phyloP scores from a whole-genome alignment of 2,888 invertebrate genomes.

The Drosophila melanosoma region DNA sequence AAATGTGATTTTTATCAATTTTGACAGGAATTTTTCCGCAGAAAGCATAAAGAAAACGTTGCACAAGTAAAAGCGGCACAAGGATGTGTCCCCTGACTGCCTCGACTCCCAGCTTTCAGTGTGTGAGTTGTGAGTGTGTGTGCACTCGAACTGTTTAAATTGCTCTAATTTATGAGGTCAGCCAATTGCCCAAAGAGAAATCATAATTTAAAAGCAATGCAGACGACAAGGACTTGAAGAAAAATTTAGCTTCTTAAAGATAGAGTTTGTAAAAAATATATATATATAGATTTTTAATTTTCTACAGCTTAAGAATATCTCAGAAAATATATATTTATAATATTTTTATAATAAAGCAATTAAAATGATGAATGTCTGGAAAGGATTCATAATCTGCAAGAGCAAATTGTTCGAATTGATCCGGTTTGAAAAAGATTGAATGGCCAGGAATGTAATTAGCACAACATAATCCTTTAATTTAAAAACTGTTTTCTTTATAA shows the following conservation, averaged over 20 bases:
- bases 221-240: constrained; percentile 15
- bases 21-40: constrained; percentile 81
- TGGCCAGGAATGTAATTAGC: not conserved
- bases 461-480: no score
- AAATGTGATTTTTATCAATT: constrained; percentile 84
- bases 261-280: no score
- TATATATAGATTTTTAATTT: not conserved
- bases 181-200: constrained; percentile 43
- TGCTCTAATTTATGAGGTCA: constrained; percentile 60
- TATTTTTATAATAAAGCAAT: not conserved
- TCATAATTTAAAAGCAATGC: constrained; percentile 9
- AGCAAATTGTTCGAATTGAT: not conserved
- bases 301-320: not conserved
- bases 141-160: constrained; percentile 33
- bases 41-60: constrained; percentile 58
- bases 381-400: not conserved
- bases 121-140: constrained; percentile 14
- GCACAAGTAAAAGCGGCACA: constrained; percentile 46
- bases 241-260: not conserved
- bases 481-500: no score
- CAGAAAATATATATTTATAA: not conserved
- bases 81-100: constrained; percentile 47
- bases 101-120: constrained; percentile 2
- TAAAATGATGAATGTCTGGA: not conserved
- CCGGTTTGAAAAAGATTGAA: not conserved